phyloP scores from a whole-genome alignment of 2,113 vertebrate species.

The Trogon surrucura region DNA sequence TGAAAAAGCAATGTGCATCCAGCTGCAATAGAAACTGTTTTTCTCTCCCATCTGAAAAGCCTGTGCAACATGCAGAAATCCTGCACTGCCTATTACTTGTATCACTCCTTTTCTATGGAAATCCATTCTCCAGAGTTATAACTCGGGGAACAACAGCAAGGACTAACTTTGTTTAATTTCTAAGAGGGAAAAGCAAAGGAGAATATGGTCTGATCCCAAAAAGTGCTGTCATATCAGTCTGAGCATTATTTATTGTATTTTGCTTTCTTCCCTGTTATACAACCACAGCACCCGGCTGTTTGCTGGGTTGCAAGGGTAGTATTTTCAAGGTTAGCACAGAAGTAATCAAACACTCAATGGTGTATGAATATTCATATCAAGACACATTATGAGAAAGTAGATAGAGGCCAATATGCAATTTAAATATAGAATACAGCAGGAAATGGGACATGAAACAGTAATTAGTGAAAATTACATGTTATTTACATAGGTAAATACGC shows the following conservation, averaged over 20 bases:
- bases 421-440: conserved; percentile 61
- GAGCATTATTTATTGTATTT: conserved; percentile 6
- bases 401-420: conserved; percentile 57
- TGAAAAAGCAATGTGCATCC: neutral
- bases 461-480: conserved; percentile 65
- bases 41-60: neutral
- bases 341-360: conserved; percentile 49
- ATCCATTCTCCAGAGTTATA: neutral
- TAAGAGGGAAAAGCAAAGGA: neutral
- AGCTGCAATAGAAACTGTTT: neutral
- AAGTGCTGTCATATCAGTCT: neutral
- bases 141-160: neutral
- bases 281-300: neutral
- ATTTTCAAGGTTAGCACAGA: conserved; percentile 59
- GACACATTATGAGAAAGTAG: conserved; percentile 38
- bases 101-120: neutral
- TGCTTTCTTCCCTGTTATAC: conserved; percentile 5
- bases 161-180: neutral
- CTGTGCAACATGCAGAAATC: neutral
- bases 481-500: conserved; percentile 63
- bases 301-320: neutral
- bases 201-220: neutral
- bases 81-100: neutral
- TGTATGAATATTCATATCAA: conserved; percentile 68
- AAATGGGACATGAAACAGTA: conserved; percentile 63